Conservation (phyloP, 2,888 invertebrate species). For the Lamellibrachia columna region DNA sequence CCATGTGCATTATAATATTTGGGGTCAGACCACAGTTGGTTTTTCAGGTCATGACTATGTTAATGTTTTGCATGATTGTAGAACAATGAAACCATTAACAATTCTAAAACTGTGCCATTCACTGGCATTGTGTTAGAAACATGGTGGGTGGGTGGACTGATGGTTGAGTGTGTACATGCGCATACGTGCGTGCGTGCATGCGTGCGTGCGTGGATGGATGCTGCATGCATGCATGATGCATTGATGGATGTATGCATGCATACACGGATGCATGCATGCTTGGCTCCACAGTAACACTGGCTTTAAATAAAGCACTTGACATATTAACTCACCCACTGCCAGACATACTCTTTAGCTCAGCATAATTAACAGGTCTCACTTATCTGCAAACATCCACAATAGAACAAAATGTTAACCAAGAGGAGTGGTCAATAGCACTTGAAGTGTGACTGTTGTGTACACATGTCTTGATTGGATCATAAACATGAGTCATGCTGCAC, state of each 20-base stretch:
- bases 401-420: neutral
- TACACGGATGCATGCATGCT: too few species aligned
- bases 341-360: neutral
- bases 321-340: too few species aligned
- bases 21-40: neutral
- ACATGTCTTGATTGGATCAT: neutral
- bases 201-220: too few species aligned
- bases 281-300: neutral
- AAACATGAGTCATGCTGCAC: neutral
- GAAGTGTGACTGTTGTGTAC: neutral
- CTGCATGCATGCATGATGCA: too few species aligned
- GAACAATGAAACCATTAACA: too few species aligned
- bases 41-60: neutral
- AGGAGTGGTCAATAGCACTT: neutral
- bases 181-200: too few species aligned
- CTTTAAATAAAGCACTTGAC: neutral
- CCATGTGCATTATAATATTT: neutral
- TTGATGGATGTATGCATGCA: too few species aligned
- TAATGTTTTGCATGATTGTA: too few species aligned
- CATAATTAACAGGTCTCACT: neutral
- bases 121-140: too few species aligned
- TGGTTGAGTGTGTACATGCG: too few species aligned
- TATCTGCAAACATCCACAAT: neutral
- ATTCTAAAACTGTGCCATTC: too few species aligned
- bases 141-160: too few species aligned